Base-by-base conservation (phyloP, 2,113 vertebrate genomes). In the Cichladusa arquata region DNA sequence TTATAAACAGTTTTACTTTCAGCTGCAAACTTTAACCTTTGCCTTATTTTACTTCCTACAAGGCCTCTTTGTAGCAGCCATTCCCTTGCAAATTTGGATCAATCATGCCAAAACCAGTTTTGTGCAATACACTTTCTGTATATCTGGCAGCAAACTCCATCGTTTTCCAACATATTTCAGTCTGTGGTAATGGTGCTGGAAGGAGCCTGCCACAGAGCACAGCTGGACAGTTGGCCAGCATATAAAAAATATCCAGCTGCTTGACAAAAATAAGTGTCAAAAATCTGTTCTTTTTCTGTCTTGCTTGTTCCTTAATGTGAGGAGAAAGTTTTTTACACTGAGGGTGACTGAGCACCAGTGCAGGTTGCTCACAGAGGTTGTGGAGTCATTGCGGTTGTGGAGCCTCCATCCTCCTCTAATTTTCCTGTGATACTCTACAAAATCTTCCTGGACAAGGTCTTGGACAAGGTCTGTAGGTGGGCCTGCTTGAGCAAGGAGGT, bases 321-420 rank as follows among this genome's bases (percentile, higher is more conserved):
- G 12, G 36, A 38, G 56, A 40, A 60, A 1, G 3, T 1, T 69
- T 90, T 72, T 80, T 69, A 36, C 4, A 4, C 14, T 60, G 34
- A 51, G 8, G 4, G 2, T 11, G 13, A 9, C 29, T n/a, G 10
- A 54, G 12, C 24, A 40, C 4, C 11, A 11, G 8, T 0, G 2
- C 38, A 51, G 16, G 5, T 22, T 82, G 20, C 11, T 24, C 22
- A 40, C 8, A 18, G 23, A 58, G 4, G 5, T 14, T 69, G 34
- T 47, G 44, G 6, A 54, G 29, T 79, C 8, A 38, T 3, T 9
- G 19, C 57, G 2, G 4, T 15, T 62, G 25, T 45, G 29, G 12
- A 38, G 16, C 64, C 5, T 86, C 22, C 24, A 44, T n/a, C 26
- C 20, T 18, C 44, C 5, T 65, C 48, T 25, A 15, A 25, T 50